Evolutionary conservation across 1,140 invertebrate species (phyloP), one percentile per base, ranked within the genome.

Genomic region (Megalonaias nervosa): DNA sequence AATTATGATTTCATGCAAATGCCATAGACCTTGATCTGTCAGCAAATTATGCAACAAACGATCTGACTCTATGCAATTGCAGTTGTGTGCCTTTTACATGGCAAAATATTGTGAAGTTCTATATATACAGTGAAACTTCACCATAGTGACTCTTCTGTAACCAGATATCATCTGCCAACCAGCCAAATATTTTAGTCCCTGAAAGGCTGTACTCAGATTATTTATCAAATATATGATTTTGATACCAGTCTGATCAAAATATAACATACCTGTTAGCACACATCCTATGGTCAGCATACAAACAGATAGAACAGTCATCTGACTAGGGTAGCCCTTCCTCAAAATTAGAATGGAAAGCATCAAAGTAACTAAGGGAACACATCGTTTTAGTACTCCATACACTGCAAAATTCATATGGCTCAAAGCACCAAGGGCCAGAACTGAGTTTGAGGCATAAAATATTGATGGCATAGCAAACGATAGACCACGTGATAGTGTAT

Each of bases 381-480:
- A 92, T 71, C 92, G 85, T 81, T 93, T 93, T 48, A 93, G 78
- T 11, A 92, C 91, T 14, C 91, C 91, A 85, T 93, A 93, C 91
- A 93, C 92, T 2, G 92, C 92, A 77, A 93, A 90, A 75, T 92
- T 93, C 90, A 93, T 92, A 38, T 92, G 90, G 77, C 89, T 88
- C 14, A 93, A 85, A 12, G 92, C 92, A 74, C 85, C 86, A 11
- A 93, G 85, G 58, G 91, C 89, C 31, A 92, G 82, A 11, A 91
- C 87, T 23, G 91, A 86, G 74, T 92, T 91, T 0, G 91, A 71
- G 56, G 90, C 90, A 85, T 92, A 92, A 69, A 91, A 92, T 9
- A 92, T 62, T 11, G 92, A 89, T 21, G 92, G 91, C 59, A 90
- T 75, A 0, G 89, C 71, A 82, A 93, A 91, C 13, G 82, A 78